Evolutionary conservation across 2,113 vertebrate genomes (phyloP).

Genomic region (Rissa tridactyla): DNA sequence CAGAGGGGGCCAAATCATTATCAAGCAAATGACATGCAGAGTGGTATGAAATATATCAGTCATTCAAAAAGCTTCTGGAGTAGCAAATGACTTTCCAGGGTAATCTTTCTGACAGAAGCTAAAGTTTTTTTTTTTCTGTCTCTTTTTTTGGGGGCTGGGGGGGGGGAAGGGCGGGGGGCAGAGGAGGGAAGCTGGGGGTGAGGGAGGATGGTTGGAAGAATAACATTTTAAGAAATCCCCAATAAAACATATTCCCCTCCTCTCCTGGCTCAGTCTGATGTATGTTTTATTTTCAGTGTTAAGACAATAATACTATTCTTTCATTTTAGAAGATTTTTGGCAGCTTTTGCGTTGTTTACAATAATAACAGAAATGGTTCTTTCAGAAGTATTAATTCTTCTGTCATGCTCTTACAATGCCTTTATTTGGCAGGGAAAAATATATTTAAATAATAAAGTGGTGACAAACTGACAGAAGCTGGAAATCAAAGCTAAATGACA

Average conservation of each 20-base stretch:
- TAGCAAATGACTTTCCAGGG: not conserved
- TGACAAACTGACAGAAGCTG: constrained; percentile 24
- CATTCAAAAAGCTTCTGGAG: not conserved
- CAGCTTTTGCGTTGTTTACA: not conserved
- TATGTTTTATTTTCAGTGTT: not conserved
- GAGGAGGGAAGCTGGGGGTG: rapidly evolving
- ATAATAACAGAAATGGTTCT: not conserved
- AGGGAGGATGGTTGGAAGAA: not conserved
- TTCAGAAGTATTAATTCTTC: not conserved
- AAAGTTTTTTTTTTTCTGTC: not conserved
- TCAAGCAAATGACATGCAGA: not conserved
- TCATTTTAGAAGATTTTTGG: not conserved
- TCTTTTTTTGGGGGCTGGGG: too few relatives aligned
- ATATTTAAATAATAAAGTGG: constrained; percentile 16
- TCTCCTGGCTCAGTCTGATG: not conserved
- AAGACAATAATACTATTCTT: not conserved
- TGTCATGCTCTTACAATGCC: not conserved
- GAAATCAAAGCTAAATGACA: constrained; percentile 8
- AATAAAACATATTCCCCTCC: not conserved
- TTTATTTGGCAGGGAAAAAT: constrained; percentile 9
- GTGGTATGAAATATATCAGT: not conserved
- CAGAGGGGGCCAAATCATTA: not conserved
- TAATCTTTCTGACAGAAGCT: not conserved
- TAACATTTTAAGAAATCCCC: not conserved
- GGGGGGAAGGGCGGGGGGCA: too few relatives aligned